Evolutionary conservation across 2,888 invertebrate genomes (phyloP), one percentile per base, ranked within the genome.

Genomic region (Polydrusus cervinus): DNA sequence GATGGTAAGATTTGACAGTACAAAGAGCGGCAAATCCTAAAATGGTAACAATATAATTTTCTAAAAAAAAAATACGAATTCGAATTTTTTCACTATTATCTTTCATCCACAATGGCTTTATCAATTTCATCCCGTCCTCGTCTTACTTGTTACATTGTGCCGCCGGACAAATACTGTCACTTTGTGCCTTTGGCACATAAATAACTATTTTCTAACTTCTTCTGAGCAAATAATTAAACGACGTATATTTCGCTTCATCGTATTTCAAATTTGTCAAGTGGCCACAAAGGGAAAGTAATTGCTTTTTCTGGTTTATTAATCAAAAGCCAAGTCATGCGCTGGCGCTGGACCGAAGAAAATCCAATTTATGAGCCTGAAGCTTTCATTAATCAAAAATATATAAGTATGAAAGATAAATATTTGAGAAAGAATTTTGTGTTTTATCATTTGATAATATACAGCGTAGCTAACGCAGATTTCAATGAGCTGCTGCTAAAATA

Each of bases 251-350:
- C 9, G 16, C 25, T 13, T 53, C 25, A n/a, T 53, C 25, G 25
- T 38, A 38, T 38, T 60, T 16, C 34, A 11, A 10, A 60, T 60
- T 60, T 60, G 57, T 60, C 57, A 60, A 34, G 57, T 60, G 38
- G 18, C 8, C 57, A 60, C 38, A 16, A 60, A 38, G 25, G 30
- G 57, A 34, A 38, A 16, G 57, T 11, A 60, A 60, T 18, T n/a
- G 14, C 1, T 60, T 55, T 34, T 60, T 60, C 38, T 16, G 38
- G 40, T 60, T 60, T 38, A 60, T 38, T 60, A 40, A 38, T 60
- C 38, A 38, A 38, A 60, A 55, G 13, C 55, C 14, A 30, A 34
- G 34, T 34, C 30, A 14, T 55, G 34, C 34, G 34, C 30, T 60
- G 14, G 34, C 34, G 34, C 30, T 60, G 14, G 57, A 60, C 16